These are phyloP conservation scores for Akabosia matsudoensis DNA, from an alignment of 1,140 invertebrate genomes.

Conservation along the genomic window DNA sequence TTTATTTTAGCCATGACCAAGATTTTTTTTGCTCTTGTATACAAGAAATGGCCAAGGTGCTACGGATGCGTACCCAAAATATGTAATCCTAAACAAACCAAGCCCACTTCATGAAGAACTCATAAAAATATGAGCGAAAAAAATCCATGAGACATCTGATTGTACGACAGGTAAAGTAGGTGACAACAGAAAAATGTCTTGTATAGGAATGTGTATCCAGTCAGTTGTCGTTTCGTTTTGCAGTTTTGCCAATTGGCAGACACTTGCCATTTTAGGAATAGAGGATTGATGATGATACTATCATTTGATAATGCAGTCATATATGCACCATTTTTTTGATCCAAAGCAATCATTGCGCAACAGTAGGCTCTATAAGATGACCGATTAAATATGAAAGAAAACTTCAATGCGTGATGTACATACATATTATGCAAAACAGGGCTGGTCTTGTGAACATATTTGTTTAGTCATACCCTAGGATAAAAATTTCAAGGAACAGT, in stretches of 20 bases:
- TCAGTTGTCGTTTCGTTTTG: neutral
- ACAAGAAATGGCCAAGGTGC: too few relatives aligned
- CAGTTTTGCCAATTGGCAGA: neutral
- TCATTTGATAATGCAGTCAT: neutral
- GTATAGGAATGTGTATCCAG: neutral
- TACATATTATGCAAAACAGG: neutral
- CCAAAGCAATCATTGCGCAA: neutral
- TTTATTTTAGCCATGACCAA: neutral
- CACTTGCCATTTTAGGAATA: neutral
- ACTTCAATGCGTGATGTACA: too few relatives aligned
- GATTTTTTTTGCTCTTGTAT: neutral
- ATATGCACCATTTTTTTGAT: too few relatives aligned
- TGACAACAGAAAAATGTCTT: neutral
- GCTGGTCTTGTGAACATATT: too few relatives aligned
- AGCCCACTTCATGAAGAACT: too few relatives aligned
- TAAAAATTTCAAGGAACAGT: too few relatives aligned
- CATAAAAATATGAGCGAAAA: too few relatives aligned
- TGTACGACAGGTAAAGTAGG: neutral
- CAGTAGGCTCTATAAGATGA: neutral
- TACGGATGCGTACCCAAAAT: neutral
- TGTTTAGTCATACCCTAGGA: too few relatives aligned
- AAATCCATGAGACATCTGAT: neutral
- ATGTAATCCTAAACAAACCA: neutral
- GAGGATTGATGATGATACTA: neutral
- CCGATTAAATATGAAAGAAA: neutral